Base-by-base conservation (phyloP, 1,140 invertebrate species). In the Scaptodrosophila lebanonensis region DNA sequence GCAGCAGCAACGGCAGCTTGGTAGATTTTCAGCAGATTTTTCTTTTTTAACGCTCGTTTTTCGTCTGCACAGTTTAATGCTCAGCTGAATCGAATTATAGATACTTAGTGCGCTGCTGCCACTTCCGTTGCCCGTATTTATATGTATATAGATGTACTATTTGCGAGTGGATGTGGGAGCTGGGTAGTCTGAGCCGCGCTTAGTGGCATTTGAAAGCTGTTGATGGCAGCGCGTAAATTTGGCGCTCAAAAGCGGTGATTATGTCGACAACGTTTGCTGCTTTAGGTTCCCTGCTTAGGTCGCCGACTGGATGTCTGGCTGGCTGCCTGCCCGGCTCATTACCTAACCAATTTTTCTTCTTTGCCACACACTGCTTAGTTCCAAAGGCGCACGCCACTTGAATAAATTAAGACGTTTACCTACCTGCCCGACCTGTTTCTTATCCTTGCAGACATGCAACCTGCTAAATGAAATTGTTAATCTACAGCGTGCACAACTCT, bases 381-480 rank as follows among this genome's bases (percentile, higher is more conserved):
- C 8, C 3, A 3, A 25, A 25, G 3, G 59, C 50, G 53, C 12
- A 29, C 50, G 20, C 49, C 67, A 70, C 53, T 67, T 62, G 70
- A 73, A 75, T 75, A 75, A 75, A 69, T 75, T 75, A 75, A 75
- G 71, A 59, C 58, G 69, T 59, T 59, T 39, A 50, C 29, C 11
- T n/a, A 9, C 3, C 9, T 6, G 2, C 25, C 12, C 2, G 22
- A 2, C 1, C 42, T 6, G 13, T 13, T 15, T n/a, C n/a, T n/a
- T n/a, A n/a, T n/a, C n/a, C n/a, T n/a, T n/a, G n/a, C n/a, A n/a
- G n/a, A n/a, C 3, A 25, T 25, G 22, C 59, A 57, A 57, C 36
- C 63, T 49, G 63, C 72, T 72, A 68, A 77, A 77, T 77, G 56
- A 77, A 79, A 77, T 79, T 77, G 73, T 73, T 73, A 68, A 77